phyloP scores from a whole-genome alignment of 2,113 vertebrate species.

The Chloebia gouldiae region DNA sequence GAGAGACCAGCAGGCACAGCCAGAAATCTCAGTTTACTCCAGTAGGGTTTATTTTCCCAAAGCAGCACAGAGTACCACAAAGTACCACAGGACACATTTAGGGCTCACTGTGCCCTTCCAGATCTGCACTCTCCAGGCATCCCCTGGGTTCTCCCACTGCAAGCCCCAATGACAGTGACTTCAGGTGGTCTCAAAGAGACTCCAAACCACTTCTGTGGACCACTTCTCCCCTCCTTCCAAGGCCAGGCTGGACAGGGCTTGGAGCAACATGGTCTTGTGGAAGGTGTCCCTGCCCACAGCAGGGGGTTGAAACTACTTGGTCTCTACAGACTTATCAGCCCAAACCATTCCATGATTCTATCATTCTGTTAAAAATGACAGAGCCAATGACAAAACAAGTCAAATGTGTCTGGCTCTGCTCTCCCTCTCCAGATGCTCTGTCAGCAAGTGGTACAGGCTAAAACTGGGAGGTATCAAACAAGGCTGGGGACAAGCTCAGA shows the following conservation, averaged over 20 bases:
- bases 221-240: neutral
- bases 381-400: neutral
- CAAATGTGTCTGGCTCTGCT: neutral
- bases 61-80: neutral
- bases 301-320: neutral
- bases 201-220: neutral
- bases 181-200: neutral
- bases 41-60: neutral
- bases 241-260: neutral
- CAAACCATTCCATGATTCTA: neutral
- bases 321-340: neutral
- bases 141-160: accelerated
- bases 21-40: neutral
- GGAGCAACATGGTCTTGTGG: neutral
- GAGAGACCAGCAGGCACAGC: neutral
- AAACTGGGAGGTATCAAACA: neutral
- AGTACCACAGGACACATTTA: accelerated
- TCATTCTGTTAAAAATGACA: neutral
- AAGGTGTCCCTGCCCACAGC: neutral
- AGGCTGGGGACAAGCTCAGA: neutral
- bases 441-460: neutral
- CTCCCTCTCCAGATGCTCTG: neutral
- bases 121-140: neutral
- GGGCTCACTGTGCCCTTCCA: neutral
- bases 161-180: neutral